Evolutionary conservation across 2,797 vertebrate genomes (phyloP).

Genomic region (Choloepus didactylus): DNA sequence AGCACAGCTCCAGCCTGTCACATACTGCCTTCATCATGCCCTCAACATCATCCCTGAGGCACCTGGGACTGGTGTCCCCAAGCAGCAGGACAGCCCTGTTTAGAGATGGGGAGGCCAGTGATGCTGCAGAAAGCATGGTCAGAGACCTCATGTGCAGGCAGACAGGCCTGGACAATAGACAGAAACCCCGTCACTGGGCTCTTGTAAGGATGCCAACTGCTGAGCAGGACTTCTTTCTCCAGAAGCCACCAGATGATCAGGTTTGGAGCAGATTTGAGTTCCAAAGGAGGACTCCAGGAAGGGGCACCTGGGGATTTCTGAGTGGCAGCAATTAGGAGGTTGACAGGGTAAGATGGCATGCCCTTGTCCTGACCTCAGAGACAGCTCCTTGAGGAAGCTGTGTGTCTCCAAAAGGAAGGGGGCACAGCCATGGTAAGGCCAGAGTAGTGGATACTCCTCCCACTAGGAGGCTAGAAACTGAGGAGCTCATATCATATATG

Average conservation of each 20-base stretch:
- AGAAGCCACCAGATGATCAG: slow-evolving; percentile 18
- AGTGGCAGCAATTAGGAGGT: background rate
- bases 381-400: background rate
- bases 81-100: background rate
- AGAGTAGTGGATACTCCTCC: background rate
- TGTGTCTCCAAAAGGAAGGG: background rate
- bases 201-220: background rate
- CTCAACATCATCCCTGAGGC: background rate
- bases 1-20: background rate
- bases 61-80: background rate
- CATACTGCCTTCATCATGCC: slow-evolving; percentile 3
- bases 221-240: slow-evolving; percentile 20
- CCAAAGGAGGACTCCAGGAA: background rate
- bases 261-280: background rate
- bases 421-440: background rate
- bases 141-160: background rate
- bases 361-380: background rate
- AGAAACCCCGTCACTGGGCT: background rate
- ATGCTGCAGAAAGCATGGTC: background rate
- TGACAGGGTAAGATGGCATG: background rate
- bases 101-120: background rate
- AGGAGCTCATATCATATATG: background rate
- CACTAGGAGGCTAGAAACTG: background rate
- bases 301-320: background rate
- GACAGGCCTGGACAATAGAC: background rate